Evolutionary conservation across 2,113 vertebrate species (phyloP).

Genomic region (Columbina picui): DNA sequence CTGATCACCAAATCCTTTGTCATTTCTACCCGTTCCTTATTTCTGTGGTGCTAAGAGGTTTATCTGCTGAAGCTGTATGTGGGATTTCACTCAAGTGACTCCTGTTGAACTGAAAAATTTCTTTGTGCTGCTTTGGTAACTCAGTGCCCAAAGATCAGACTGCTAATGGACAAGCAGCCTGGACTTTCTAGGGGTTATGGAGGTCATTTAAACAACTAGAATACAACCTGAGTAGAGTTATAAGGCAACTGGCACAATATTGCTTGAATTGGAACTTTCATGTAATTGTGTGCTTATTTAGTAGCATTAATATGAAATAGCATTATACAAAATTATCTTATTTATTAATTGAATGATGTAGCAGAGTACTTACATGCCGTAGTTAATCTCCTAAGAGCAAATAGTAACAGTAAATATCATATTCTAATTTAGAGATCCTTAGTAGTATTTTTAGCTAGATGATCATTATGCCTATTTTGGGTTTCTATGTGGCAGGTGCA

Average conservation of each 20-base stretch:
- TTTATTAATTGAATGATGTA: not conserved
- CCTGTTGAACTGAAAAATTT: conserved; percentile 35
- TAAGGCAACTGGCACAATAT: not conserved
- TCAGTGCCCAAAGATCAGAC: not conserved
- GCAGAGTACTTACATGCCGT: not conserved
- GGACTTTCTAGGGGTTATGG: conserved; percentile 8
- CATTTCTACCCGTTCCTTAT: not conserved
- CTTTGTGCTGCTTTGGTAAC: conserved; percentile 4
- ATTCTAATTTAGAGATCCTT: not conserved
- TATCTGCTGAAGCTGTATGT: not conserved
- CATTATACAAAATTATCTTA: not conserved
- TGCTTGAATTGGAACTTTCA: conserved; percentile 30
- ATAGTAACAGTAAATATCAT: not conserved
- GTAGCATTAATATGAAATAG: conserved; percentile 18
- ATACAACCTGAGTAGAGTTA: not conserved
- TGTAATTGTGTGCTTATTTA: conserved; percentile 27
- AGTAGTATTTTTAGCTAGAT: not conserved
- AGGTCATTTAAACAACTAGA: conserved; percentile 17
- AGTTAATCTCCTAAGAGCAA: not conserved
- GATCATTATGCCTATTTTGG: not conserved
- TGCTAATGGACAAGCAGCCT: conserved; percentile 32
- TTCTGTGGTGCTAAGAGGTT: not conserved
- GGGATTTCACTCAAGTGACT: not conserved
- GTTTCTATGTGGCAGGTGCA: not conserved
- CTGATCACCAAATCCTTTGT: not conserved